These are phyloP conservation scores for Limnephilus marmoratus DNA, from an alignment of 2,888 invertebrate species.

Conservation along the genomic window DNA sequence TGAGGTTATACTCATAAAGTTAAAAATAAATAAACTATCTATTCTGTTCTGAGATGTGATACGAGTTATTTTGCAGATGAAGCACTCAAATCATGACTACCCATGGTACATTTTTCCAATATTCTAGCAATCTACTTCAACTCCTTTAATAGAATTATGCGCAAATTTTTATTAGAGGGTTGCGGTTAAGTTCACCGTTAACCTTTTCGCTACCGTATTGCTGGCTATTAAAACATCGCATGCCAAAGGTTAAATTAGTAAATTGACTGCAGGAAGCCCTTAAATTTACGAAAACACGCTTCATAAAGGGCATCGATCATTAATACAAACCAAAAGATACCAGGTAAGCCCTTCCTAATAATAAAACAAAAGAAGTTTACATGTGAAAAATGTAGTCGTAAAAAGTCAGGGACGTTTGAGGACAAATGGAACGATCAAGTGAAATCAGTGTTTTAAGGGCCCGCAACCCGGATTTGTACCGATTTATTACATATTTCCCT, in stretches of 20 bases:
- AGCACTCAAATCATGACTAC: background rate
- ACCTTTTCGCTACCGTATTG: constrained; percentile 10
- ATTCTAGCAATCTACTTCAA: background rate
- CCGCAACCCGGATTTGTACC: too few relatives aligned
- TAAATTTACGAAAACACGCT: background rate
- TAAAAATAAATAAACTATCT: too few relatives aligned
- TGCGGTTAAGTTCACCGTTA: background rate
- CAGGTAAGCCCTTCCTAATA: background rate
- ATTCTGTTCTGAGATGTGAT: background rate
- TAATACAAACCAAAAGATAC: background rate
- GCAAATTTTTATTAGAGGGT: background rate
- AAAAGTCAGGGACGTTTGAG: too few relatives aligned
- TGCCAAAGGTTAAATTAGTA: constrained; percentile 6
- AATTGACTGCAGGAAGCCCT: background rate
- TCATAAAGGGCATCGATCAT: background rate
- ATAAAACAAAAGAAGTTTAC: background rate
- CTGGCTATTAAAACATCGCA: background rate
- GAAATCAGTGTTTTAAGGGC: too few relatives aligned
- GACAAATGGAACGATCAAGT: too few relatives aligned
- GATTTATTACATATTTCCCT: too few relatives aligned
- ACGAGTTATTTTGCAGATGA: background rate
- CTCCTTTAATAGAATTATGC: background rate
- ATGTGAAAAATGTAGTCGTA: too few relatives aligned
- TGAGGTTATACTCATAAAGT: too few relatives aligned
- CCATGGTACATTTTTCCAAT: background rate